A percentile compares a stretch with the other conserved stretches of the same genome.
These are phyloP conservation scores for Himalopsyche phryganea DNA, from an alignment of 1,140 invertebrate species.

Conservation along the genomic window DNA sequence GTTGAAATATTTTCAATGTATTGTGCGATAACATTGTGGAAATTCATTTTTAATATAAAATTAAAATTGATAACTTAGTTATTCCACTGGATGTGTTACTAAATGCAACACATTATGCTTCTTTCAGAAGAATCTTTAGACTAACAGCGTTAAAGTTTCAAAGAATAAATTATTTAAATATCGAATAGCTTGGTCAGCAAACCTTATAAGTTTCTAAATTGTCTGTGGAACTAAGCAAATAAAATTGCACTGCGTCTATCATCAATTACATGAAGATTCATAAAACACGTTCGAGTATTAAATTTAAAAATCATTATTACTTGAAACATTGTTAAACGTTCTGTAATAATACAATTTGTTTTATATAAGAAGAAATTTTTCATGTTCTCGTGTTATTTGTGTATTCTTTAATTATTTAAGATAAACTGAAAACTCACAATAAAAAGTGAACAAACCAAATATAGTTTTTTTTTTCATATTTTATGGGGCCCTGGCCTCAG, in stretches of 20 bases:
- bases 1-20: no score
- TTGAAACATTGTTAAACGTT: not conserved
- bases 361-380: conserved; percentile 29
- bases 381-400: conserved; percentile 32
- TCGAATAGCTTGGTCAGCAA: no score
- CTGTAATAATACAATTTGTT: conserved; percentile 21
- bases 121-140: no score
- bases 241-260: not conserved
- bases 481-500: no score
- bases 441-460: conserved; percentile 7
- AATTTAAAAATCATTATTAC: not conserved
- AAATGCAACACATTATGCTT: no score
- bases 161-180: no score
- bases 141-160: no score
- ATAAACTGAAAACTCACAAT: conserved; percentile 16
- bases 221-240: not conserved
- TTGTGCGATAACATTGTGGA: no score
- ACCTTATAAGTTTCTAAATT: no score
- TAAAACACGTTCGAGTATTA: not conserved
- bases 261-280: not conserved
- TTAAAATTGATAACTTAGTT: no score
- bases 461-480: not conserved
- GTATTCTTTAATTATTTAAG: conserved; percentile 25
- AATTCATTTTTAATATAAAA: no score
- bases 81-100: no score